Base-by-base conservation (phyloP, 2,113 vertebrate genomes). In the Oreochromis niloticus region DNA sequence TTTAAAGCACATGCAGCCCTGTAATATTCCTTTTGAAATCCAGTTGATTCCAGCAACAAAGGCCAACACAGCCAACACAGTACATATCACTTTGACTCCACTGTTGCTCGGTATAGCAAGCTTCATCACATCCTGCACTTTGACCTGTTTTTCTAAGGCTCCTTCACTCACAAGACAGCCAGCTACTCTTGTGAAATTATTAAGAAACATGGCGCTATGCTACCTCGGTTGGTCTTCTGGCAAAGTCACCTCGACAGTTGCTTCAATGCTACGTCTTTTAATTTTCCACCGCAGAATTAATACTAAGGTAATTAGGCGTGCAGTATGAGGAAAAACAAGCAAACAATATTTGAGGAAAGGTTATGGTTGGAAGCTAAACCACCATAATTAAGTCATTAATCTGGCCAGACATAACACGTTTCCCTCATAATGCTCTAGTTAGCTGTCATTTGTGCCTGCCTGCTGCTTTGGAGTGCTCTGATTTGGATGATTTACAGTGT, bases 301-400 rank as follows among this genome's bases (percentile, higher is more conserved):
- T 85, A 81, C 87, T 88, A 88, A 92, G 85, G 80, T 93, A 93
- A 95, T 95, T 92, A 88, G 56, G 73, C 90, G 83, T 94, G 88
- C 86, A 85, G 41, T 46, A 79, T 89, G 82, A 82, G 90, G 89
- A 78, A 92, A 94, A 92, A 88, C 88, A 90, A 91, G 89, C 86
- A 82, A 92, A 92, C 88, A 83, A 83, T 57, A 46, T 91, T 80
- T 68, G 84, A 59, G 87, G 85, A 93, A 95, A 92, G 92, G 92
- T 92, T 93, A 91, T 54, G 86, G 89, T 89, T 89, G 83, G 84
- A 87, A 91, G 88, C 86, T 85, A 93, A 93, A 92, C 80, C 61
- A 9, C 85, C 57, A 24, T 94, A 93, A 95, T 93, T 85, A 94
- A 94, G 87, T 88, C 84, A 93, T 95, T 94, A 93, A 93, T 94